Conservation (phyloP, 2,797 vertebrate species). For the Falco novaeseelandiae region DNA sequence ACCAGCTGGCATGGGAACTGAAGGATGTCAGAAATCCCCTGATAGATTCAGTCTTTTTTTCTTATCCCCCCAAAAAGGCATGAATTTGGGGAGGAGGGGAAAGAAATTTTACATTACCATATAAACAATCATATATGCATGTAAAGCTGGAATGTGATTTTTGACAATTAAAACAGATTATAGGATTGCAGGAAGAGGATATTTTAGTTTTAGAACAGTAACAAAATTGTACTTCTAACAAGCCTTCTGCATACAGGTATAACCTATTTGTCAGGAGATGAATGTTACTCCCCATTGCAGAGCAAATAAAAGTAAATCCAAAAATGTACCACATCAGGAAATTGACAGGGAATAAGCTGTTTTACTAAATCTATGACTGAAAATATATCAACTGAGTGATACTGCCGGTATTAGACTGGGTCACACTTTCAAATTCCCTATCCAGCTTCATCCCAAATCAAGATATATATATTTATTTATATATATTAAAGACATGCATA, state of each 20-base stretch:
- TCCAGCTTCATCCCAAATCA: not conserved
- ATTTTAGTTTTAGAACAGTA: not conserved
- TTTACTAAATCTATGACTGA: constrained; percentile 55
- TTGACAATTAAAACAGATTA: not conserved
- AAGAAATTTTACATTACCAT: not conserved
- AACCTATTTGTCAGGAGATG: constrained; percentile 1
- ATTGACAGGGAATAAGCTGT: constrained; percentile 57
- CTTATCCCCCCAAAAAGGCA: not conserved
- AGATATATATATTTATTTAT: not conserved
- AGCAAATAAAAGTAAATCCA: constrained; percentile 59
- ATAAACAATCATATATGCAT: accelerated
- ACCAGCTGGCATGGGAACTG: not conserved
- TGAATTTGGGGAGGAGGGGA: accelerated
- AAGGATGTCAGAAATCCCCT: not conserved
- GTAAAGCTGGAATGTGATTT: not conserved
- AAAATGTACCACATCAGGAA: constrained; percentile 68
- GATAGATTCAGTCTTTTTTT: not conserved
- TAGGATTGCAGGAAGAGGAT: not conserved
- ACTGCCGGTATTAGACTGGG: not conserved
- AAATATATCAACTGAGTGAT: constrained; percentile 37
- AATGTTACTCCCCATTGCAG: not conserved
- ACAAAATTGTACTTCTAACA: not conserved
- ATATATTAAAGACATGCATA: not conserved
- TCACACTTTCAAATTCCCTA: constrained; percentile 25
- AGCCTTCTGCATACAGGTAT: constrained; percentile 27